Base-by-base conservation (phyloP, 2,888 invertebrate genomes). In the Morpho deidamia region DNA sequence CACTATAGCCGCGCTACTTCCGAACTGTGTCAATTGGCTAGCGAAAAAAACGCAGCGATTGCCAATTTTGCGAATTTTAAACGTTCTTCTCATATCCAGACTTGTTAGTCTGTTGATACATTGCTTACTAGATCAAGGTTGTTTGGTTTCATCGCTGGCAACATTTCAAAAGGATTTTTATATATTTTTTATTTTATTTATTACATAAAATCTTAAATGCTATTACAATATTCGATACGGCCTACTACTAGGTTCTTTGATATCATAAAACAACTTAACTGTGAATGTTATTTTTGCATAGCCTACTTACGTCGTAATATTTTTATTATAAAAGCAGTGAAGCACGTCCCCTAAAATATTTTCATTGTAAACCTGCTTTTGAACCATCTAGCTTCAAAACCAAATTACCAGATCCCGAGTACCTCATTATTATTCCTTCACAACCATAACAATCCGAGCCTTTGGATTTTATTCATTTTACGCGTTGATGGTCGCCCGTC, bases 11-110 rank as follows among this genome's bases (percentile, higher is more conserved):
- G 81, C 70, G 66, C 83, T 60, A 81, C 69, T 76, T 85, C 72
- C 61, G 65, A 87, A 76, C 69, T 69, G 76, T 86, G 86, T 87
- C 87, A 87, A 86, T 86, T 83, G 83, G 77, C 70, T 61, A 62
- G 67, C 70, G 71, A 72, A 77, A 81, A 80, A 76, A 63, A 67
- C 64, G 62, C 76, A 71, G 67, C 66, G 61, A 74, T 69, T 83
- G 86, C 84, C 86, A 87, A 84, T 73, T 69, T 64, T 64, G 61
- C 55, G 59, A 44, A 35, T 58, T 62, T 55, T 48, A n/a, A 7
- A 10, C 41, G 35, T 49, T 49, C 42, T 49, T 35, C 48, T 32
- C 9, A 14, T 12, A 11, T 14, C 49, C 42, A 49, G 49, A 42
- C 49, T 42, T 42, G 49, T 49, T 42, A 42, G 49, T 42, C 49